Conservation (phyloP, 2,797 vertebrate genomes). For the Gadopsis marmoratus region DNA sequence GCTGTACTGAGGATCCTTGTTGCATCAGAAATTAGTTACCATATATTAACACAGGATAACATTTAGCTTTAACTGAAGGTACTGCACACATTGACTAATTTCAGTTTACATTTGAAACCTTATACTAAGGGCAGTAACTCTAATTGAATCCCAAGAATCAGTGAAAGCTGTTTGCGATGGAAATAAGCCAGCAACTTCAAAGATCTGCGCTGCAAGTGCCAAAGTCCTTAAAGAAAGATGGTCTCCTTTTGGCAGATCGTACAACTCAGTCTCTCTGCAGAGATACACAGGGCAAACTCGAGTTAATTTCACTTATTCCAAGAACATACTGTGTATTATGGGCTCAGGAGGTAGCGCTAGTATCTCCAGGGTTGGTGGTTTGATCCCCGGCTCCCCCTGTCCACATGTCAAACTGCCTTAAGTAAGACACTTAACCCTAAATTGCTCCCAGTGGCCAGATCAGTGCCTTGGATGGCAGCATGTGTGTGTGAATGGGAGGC, state of each 20-base stretch:
- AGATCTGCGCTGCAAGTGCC: constrained; percentile 33
- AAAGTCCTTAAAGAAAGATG: constrained; percentile 40
- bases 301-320: constrained; percentile 1
- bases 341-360: neutral
- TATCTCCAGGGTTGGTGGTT: neutral
- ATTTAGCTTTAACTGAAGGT: constrained; percentile 38
- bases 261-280: neutral
- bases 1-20: constrained; percentile 68
- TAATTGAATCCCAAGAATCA: constrained; percentile 38
- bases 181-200: constrained; percentile 45
- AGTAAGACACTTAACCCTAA: neutral
- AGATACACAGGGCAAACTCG: constrained; percentile 11
- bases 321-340: neutral
- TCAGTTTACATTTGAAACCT: constrained; percentile 9
- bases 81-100: constrained; percentile 16
- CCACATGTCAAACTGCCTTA: neutral
- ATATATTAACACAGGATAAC: constrained; percentile 51
- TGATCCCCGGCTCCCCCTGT: neutral
- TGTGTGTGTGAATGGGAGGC: neutral
- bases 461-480: neutral
- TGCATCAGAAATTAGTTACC: constrained; percentile 72
- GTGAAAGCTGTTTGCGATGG: constrained; percentile 36
- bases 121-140: constrained; percentile 8
- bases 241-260: constrained; percentile 29
- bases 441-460: neutral